Evolutionary conservation across 2,113 vertebrate genomes (phyloP), one percentile per base, ranked within the genome.

Genomic region (Cheilinus undulatus): DNA sequence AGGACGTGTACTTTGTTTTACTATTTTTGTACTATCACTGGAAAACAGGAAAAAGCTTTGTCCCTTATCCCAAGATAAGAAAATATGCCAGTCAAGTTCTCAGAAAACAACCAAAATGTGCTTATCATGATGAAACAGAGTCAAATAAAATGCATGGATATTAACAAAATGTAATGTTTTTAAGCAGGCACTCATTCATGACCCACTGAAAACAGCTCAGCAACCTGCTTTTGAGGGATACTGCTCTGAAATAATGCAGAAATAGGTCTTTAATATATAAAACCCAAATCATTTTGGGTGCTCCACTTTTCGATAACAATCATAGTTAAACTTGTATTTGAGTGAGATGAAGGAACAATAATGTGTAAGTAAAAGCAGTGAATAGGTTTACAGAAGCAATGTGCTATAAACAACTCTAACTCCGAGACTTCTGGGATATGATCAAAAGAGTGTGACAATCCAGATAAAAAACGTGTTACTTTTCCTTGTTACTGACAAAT

Each of bases 401-500:
- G 45, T 1, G 1, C 24, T 43, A 23, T 45, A 34, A 61, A 10
- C 15, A 43, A 36, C 5, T 73, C 32, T 7, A 32, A 42, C 12
- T 48, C 20, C 23, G n/a, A 50, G 50, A 27, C 27, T n/a, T 30
- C 1, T 8, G 30, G 13, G 27, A 45, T 42, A 20, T 1, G 9
- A 74, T 60, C 46, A 54, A 73, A 52, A 56, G 7, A 24, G 14
- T 54, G 53, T 14, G 15, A 20, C 13, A 54, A 49, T 76, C 30
- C 53, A 22, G 36, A 32, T 43, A 60, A 52, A 24, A 59, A 23
- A 1, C 10, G 27, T 7, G 40, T n/a, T 11, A 38, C 13, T 45
- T 40, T 66, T 40, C 11, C n/a, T 43, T 38, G 24, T 15, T 10
- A 59, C 23, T 24, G n/a, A 30, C 24, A 60, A 51, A 64, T 52